phyloP scores from a whole-genome alignment of 2,797 vertebrate genomes.

The Anas bernieri region DNA sequence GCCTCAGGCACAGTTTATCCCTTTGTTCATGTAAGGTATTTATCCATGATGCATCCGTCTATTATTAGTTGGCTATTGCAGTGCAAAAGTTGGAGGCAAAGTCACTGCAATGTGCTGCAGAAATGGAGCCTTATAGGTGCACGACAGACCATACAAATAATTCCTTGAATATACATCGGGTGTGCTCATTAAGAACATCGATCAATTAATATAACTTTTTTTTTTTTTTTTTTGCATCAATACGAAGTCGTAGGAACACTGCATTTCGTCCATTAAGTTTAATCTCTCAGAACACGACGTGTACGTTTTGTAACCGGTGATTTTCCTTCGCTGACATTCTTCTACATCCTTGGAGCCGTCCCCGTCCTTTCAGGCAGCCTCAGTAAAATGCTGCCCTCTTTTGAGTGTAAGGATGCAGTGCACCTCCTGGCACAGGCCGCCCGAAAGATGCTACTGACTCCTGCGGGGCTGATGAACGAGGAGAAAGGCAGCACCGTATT shows the following conservation, averaged over 20 bases:
- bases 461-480: not conserved
- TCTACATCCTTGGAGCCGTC: not conserved
- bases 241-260: not conserved
- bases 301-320: not conserved
- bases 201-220: not conserved
- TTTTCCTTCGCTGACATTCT: constrained; percentile 50
- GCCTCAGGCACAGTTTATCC: not conserved
- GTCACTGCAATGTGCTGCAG: not conserved
- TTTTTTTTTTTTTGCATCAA: not conserved
- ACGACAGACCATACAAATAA: not conserved
- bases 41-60: not conserved
- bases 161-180: not conserved
- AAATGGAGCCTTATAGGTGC: not conserved
- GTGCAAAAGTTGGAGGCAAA: not conserved
- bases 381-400: constrained; percentile 83
- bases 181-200: not conserved
- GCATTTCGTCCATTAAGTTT: not conserved
- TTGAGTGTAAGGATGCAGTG: constrained; percentile 70
- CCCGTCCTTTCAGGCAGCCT: constrained; percentile 41
- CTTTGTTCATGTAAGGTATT: not conserved
- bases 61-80: not conserved
- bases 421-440: constrained; percentile 45
- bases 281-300: not conserved
- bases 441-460: not conserved
- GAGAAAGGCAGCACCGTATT: not conserved